Conservation (phyloP, 1,140 invertebrate genomes). For the Temnothorax longispinosus region DNA sequence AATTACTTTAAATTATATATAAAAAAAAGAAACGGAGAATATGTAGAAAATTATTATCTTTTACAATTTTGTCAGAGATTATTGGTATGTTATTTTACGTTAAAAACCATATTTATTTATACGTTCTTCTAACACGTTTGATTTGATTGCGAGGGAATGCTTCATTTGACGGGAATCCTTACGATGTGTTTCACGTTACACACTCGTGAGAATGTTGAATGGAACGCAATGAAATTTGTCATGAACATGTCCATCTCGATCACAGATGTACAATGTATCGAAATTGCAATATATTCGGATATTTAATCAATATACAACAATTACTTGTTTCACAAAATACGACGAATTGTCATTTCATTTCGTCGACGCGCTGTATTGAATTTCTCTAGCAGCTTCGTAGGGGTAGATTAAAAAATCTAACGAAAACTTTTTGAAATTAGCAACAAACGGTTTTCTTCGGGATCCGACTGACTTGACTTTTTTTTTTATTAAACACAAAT, state of each 20-base stretch:
- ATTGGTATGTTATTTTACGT: constrained; percentile 19
- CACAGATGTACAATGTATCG: constrained; percentile 24
- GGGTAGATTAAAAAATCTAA: constrained; percentile 10
- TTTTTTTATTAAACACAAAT: constrained; percentile 26
- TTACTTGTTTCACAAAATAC: constrained; percentile 28
- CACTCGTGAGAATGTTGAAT: constrained; percentile 12
- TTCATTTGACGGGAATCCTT: constrained; percentile 33
- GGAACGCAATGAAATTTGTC: constrained; percentile 22
- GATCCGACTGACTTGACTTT: neutral
- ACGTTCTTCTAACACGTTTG: constrained; percentile 40
- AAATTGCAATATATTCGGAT: constrained; percentile 41
- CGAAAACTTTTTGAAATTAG: neutral
- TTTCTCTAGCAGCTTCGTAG: neutral
- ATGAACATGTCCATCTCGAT: constrained; percentile 51
- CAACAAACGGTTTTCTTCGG: neutral
- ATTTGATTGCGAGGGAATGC: constrained; percentile 48
- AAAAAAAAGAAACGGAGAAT: neutral
- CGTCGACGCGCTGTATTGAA: neutral
- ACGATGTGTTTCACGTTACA: constrained; percentile 13
- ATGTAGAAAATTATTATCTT: constrained; percentile 31
- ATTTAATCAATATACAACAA: constrained; percentile 30
- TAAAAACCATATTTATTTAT: constrained; percentile 26
- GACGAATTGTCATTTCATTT: neutral
- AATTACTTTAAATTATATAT: neutral
- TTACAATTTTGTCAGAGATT: constrained; percentile 25